Evolutionary conservation across 30 jellyfish, hydroid and myxozoan species (phyloP), one percentile per base, ranked within the genome.

Genomic region (Nemopilema nomurai): DNA sequence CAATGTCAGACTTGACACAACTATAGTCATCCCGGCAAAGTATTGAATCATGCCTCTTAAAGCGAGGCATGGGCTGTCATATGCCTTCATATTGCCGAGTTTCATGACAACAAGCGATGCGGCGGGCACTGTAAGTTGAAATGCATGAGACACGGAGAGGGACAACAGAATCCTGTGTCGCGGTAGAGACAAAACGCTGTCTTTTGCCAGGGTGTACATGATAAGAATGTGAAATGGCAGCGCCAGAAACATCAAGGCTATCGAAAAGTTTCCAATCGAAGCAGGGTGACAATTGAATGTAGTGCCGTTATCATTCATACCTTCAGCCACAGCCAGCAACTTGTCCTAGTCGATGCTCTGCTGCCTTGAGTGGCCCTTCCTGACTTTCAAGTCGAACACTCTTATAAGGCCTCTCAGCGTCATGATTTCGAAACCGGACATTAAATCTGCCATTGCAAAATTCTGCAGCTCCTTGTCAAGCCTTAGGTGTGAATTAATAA

Each of bases 101-200:
- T n/a, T 49, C 31, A 8, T 6, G 51, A 74, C 32, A 19, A 74
- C 17, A 26, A 19, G 13, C 16, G 51, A 41, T 23, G 41, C 28
- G 51, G 27, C 21, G n/a, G 51, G 24, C 16, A 21, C 49, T 28
- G 49, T 28, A 9, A 74, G 26, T 31, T 28, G 65, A 8, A 74
- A 28, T 8, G 51, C 70, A 51, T 74, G 69, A 6, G 84, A 74
- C 18, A 74, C 18, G 19, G 84, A 41, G 24, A 74, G 71, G 50
- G 51, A 41, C 71, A 74, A 27, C 51, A 74, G 28, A 1, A 74
- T 74, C 16, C 13, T 41, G 51, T 74, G 84, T n/a, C 84, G 84
- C n/a, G 84, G 84, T 21, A 49, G 84, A 20, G 7, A 33, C 21
- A 31, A 27, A 9, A 4, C 19, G 84, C 49, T 28, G 24, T 49